phyloP scores from a whole-genome alignment of 2,888 invertebrate genomes.

The Allygus modestus region DNA sequence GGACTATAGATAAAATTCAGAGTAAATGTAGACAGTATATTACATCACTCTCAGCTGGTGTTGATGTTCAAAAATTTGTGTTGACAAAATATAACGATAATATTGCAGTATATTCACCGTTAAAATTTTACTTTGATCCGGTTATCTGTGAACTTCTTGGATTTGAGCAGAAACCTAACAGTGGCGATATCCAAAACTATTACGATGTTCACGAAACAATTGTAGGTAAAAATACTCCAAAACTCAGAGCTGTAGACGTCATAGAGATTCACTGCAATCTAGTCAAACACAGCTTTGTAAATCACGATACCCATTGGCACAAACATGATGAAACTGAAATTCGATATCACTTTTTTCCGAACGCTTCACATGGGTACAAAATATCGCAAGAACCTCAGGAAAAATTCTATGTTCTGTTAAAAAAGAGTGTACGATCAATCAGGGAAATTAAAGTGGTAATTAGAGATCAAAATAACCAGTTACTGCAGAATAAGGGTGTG shows the following conservation, averaged over 20 bases:
- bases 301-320: constrained; percentile 20
- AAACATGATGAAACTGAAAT: constrained; percentile 36
- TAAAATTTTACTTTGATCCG: neutral
- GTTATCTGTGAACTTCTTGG: no score
- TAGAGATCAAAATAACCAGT: constrained; percentile 8
- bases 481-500: neutral
- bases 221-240: neutral
- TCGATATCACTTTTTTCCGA: neutral
- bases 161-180: no score
- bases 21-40: constrained; percentile 2
- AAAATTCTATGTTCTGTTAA: constrained; percentile 6
- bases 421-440: neutral
- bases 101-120: neutral
- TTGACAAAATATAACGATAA: constrained; percentile 15
- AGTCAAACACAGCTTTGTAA: neutral
- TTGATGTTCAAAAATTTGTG: no score
- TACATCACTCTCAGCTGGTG: no score
- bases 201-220: neutral
- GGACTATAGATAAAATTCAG: constrained; percentile 29
- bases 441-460: neutral
- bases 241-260: neutral
- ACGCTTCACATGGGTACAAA: constrained; percentile 3
- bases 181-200: no score
- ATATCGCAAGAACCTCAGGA: constrained; percentile 15
- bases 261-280: constrained; percentile 41